Evolutionary conservation across 1,140 invertebrate genomes (phyloP).

Genomic region (Solenopsis fugax): DNA sequence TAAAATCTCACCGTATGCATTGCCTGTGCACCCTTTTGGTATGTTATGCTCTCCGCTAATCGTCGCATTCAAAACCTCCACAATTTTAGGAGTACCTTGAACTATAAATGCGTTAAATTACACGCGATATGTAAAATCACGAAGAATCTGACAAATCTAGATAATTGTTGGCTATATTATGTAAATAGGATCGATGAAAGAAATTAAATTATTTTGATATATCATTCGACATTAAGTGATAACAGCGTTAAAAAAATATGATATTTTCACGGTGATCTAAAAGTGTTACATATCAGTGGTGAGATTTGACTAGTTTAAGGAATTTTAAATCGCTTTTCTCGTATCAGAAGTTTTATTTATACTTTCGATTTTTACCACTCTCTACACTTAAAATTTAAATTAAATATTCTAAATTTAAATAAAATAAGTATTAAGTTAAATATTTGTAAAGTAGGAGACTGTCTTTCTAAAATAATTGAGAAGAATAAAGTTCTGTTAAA

Average conservation of each 20-base stretch:
- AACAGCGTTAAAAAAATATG: slow-evolving; percentile 16
- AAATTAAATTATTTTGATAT: background rate
- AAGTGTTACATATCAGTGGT: background rate
- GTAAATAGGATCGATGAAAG: background rate
- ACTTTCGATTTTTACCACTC: background rate
- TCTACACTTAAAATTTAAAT: background rate
- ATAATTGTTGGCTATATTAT: background rate
- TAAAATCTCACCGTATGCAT: slow-evolving; percentile 53
- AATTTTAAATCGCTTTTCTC: background rate
- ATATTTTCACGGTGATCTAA: background rate
- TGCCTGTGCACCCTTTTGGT: background rate
- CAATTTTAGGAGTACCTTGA: slow-evolving; percentile 12
- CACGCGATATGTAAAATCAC: slow-evolving; percentile 2
- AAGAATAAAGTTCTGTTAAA: background rate
- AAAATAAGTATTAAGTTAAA: background rate
- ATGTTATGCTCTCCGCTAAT: no score
- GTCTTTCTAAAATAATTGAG: background rate
- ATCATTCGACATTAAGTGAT: background rate
- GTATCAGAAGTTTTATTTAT: background rate
- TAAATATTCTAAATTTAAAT: background rate
- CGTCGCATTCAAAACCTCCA: background rate
- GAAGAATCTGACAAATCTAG: background rate
- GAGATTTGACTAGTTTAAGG: background rate
- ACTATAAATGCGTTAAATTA: background rate
- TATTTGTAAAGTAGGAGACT: no score